Percentiles rank a stretch among this genome's conserved stretches.
Evolutionary conservation across 2,113 vertebrate species (phyloP).

Genomic region (Oreochromis spilurus): DNA sequence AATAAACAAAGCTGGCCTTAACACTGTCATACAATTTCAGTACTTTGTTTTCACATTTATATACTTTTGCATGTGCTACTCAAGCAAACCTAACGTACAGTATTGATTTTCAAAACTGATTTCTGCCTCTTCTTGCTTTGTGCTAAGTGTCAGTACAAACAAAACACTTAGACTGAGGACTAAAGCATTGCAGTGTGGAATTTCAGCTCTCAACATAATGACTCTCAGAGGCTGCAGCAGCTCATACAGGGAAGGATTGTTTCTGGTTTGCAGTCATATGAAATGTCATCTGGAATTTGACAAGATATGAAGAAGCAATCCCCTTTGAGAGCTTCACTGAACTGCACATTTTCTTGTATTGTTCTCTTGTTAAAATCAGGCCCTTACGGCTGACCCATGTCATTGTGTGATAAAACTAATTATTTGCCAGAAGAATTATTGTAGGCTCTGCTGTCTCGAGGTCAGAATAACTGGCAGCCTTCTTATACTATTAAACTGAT

Average conservation of each 20-base stretch:
- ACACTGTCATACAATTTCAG: background rate
- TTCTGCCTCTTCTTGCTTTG: slow-evolving; percentile 25
- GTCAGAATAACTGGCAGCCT: slow-evolving; percentile 56
- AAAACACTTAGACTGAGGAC: slow-evolving; percentile 49
- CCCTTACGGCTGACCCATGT: slow-evolving; percentile 67
- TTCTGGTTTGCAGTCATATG: slow-evolving; percentile 71
- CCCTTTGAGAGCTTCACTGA: slow-evolving; percentile 67
- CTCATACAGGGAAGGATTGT: slow-evolving; percentile 56
- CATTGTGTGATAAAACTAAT: slow-evolving; percentile 75
- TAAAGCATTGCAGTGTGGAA: slow-evolving; percentile 58
- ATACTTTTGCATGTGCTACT: slow-evolving; percentile 4
- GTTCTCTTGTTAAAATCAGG: slow-evolving; percentile 63
- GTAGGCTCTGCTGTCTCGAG: slow-evolving; percentile 39
- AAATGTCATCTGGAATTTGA: slow-evolving; percentile 77
- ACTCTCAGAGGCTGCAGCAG: slow-evolving; percentile 60
- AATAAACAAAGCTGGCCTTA: background rate
- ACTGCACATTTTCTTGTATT: slow-evolving; percentile 65
- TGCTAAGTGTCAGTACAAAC: slow-evolving; percentile 60
- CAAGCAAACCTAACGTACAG: background rate
- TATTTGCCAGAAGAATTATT: slow-evolving; percentile 67
- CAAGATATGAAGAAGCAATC: slow-evolving; percentile 70
- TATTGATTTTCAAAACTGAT: slow-evolving; percentile 47
- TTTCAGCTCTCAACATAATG: slow-evolving; percentile 59
- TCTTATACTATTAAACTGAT: slow-evolving; percentile 51
- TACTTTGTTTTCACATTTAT: background rate